Conservation (phyloP, 2,113 vertebrate species). For the Gavialis gangeticus region DNA sequence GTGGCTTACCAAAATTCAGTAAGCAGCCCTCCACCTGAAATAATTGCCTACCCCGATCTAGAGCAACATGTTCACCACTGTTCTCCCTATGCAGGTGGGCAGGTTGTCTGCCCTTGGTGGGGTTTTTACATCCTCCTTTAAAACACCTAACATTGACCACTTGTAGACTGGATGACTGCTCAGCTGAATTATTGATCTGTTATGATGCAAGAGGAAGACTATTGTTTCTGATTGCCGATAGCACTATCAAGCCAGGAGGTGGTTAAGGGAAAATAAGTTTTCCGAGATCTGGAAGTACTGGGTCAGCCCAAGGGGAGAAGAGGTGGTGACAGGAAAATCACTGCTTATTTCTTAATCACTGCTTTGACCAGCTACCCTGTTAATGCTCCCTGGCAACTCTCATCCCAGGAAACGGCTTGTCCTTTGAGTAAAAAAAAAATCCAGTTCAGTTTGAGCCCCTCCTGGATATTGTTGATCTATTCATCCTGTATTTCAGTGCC, state of each 20-base stretch:
- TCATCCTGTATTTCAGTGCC: background rate
- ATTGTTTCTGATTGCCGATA: background rate
- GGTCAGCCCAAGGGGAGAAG: background rate
- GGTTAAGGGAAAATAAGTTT: background rate
- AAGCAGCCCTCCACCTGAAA: too few relatives aligned
- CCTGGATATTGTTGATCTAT: background rate
- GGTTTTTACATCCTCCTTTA: too few relatives aligned
- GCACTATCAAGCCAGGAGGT: background rate
- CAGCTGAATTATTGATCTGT: too few relatives aligned
- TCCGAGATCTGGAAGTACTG: background rate
- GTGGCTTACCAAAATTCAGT: too few relatives aligned
- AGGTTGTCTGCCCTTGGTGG: background rate
- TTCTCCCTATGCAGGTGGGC: background rate
- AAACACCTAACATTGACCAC: too few relatives aligned
- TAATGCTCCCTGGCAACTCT: background rate
- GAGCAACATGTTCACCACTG: background rate
- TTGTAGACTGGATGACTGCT: too few relatives aligned
- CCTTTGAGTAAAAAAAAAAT: background rate
- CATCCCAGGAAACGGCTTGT: background rate
- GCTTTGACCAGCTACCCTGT: background rate
- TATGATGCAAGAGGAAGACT: too few relatives aligned
- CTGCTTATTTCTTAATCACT: background rate
- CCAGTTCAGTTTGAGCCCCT: background rate
- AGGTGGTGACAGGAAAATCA: background rate
- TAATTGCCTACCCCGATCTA: too few relatives aligned